A percentile compares a stretch with the other conserved stretches of the same genome.
These are phyloP conservation scores for Theropithecus gelada DNA, from an alignment of 2,113 vertebrate species.

Conservation along the genomic window DNA sequence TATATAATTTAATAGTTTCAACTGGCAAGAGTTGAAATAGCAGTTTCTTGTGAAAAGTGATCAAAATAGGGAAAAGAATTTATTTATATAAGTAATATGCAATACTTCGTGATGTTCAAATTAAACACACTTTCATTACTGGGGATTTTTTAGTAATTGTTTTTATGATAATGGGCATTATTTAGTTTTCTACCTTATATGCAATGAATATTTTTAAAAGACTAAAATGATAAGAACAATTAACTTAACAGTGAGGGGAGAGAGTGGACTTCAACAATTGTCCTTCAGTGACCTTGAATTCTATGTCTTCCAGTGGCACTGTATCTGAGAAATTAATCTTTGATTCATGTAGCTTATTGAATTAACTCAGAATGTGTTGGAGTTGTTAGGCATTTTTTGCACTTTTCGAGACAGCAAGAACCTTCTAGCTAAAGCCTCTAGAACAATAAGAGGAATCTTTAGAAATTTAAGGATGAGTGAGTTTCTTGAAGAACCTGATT, in stretches of 20 bases:
- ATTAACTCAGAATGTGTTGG: background rate
- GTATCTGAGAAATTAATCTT: background rate
- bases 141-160: background rate
- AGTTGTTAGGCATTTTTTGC: background rate
- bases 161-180: background rate
- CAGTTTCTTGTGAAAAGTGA: background rate
- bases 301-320: background rate
- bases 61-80: background rate
- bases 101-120: background rate
- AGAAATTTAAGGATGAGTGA: background rate
- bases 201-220: background rate
- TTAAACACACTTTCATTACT: background rate
- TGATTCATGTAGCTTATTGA: background rate
- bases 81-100: background rate
- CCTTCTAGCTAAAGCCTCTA: background rate
- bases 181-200: background rate
- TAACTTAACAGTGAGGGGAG: background rate
- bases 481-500: background rate
- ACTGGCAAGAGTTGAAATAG: background rate
- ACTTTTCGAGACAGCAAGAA: background rate
- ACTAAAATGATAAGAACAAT: background rate
- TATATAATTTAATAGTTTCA: background rate
- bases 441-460: background rate
- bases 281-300: background rate
- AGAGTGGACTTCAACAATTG: background rate